Evolutionary conservation across 2,113 vertebrate species (phyloP).

Genomic region (Apteryx owenii): DNA sequence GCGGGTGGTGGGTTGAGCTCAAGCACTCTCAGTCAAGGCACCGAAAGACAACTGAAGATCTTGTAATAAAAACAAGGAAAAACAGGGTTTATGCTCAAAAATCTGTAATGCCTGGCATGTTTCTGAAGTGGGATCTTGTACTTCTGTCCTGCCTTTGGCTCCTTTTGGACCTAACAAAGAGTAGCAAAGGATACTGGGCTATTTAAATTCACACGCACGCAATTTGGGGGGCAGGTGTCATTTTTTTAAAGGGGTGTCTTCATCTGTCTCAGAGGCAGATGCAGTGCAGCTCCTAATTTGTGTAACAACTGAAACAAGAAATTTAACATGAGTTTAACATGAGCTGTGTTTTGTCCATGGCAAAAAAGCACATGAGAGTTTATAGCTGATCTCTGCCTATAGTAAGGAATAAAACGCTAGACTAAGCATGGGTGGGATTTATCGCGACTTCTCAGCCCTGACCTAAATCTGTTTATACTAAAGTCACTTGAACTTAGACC

Average conservation of each 20-base stretch:
- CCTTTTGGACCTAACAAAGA: not conserved
- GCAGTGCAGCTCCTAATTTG: not conserved
- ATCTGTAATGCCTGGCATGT: not conserved
- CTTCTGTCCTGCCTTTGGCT: not conserved
- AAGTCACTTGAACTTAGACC: not conserved
- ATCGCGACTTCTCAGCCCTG: not conserved
- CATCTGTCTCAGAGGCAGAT: not conserved
- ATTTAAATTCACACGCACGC: not conserved
- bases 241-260: not conserved
- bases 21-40: not conserved
- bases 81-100: not conserved
- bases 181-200: not conserved
- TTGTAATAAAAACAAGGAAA: too few relatives aligned
- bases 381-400: not conserved
- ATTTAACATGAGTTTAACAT: not conserved
- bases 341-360: not conserved
- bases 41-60: too few relatives aligned
- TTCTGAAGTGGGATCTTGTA: not conserved
- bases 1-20: not conserved
- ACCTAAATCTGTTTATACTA: not conserved
- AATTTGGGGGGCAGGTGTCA: not conserved
- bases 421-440: not conserved
- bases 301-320: not conserved
- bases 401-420: not conserved
- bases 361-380: not conserved